Base-by-base conservation (phyloP, 2,113 vertebrate genomes). In the Ranitomeya variabilis region DNA sequence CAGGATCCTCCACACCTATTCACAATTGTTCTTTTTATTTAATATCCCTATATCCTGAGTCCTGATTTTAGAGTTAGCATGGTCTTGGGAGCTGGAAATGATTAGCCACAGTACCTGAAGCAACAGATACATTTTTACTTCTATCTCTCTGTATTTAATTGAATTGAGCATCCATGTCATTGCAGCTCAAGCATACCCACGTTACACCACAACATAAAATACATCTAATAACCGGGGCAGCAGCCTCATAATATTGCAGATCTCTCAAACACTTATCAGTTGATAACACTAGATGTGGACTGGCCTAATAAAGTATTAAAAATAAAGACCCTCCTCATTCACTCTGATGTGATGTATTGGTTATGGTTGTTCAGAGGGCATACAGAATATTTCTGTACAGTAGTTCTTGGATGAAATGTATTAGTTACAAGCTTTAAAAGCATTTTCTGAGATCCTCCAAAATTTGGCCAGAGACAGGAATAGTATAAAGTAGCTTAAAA, bases 101-200 rank as follows among this genome's bases (percentile, higher is more conserved):
- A 85, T 85, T 74, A 85, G 16, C n/a, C 69, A 76, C 37, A 60
- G 67, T 45, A 57, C 26, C 26, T 13, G 23, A 74, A 85, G 83
- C 55, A 45, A 74, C 54, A 59, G 83, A 85, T 76, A 76, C 19
- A 74, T 74, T 74, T 19, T 74, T 85, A 57, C 83, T 76, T 85
- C 83, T 76, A 73, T 74, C 83, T 85, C 23, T 52, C 51, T 73
- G 16, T 18, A 85, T 85, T 74, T 85, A 74, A 85, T 74, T 85
- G 83, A 74, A 85, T 21, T 74, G 69, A 85, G 83, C 83, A 74
- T 55, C 83, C 83, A 76, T 85, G 69, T 85, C 83, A 85, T 73
- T 85, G 67, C 69, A 76, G 83, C 12, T 73, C 54, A 85, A 21
- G 69, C 54, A 45, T 37, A 45, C n/a, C 14, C 67, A 26, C 23